Evolutionary conservation across 2,797 vertebrate genomes (phyloP), one percentile per base, ranked within the genome.

Genomic region (Crenichthys baileyi): DNA sequence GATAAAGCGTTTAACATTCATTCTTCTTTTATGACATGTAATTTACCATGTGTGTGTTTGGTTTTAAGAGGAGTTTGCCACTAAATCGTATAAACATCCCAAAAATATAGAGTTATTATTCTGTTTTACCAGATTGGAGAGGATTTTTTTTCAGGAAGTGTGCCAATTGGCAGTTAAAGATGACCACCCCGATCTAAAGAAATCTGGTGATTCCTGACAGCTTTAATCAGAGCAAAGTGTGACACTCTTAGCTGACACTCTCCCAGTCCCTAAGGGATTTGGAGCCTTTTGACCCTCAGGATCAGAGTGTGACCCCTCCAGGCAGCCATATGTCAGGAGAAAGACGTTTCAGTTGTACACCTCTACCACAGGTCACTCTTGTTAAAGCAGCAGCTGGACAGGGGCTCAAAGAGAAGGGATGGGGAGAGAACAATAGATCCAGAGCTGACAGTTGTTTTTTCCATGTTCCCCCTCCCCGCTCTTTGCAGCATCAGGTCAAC

Each of bases 311-410:
- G 92, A 95, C 93, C 92, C 92, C 89, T 89, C 79, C 77, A 81
- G 87, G 88, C 89, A 51, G 73, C 95, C 95, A 95, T 96, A 95
- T 95, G 94, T 94, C 93, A 91, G 26, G 80, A 82, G 76, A 77
- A 83, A 83, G 79, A 18, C 56, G 83, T 83, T 91, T 88, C 83
- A 85, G 79, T 81, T 73, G 81, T 77, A 24, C 76, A 77, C 76
- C 78, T 86, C 85, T 53, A 79, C 82, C 83, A 79, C 83, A 81
- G 89, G 88, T 91, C 89, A 68, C 76, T 82, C 75, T 73, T 85
- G 58, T 81, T 79, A 89, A 91, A 76, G 76, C 81, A 77, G 87
- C 94, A 95, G 93, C 93, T 95, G 94, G 86, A 29, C 79, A 53
- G 72, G 77, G 78, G 78, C 82, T 82, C 87, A 89, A 92, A 87